phyloP scores from a whole-genome alignment of 2,888 invertebrate genomes.

The Diploptera punctata region DNA sequence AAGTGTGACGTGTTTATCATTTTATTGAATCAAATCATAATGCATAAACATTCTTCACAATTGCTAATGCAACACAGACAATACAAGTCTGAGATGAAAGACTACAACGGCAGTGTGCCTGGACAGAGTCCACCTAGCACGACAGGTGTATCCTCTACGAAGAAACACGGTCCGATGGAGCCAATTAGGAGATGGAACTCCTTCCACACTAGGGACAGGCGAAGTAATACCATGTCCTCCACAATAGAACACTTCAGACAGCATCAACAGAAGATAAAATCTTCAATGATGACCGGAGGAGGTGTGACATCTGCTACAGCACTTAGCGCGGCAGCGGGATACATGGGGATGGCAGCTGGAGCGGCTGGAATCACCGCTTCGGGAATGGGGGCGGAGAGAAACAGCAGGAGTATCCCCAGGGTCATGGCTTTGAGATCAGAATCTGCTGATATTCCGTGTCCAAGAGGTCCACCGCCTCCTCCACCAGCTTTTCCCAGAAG shows the following conservation, averaged over 20 bases:
- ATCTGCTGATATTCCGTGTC: conserved; percentile 45
- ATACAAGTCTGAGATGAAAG: not conserved
- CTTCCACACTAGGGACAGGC: conserved; percentile 51
- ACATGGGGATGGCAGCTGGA: not conserved
- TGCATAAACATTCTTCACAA: conserved; percentile 56
- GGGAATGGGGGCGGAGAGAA: not conserved
- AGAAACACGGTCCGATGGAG: conserved; percentile 45
- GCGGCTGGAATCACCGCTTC: not conserved
- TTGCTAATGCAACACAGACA: conserved; percentile 42
- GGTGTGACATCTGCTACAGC: conserved; percentile 12
- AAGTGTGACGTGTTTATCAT: too few relatives aligned
- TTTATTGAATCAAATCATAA: too few relatives aligned
- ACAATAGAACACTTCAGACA: conserved; percentile 31
- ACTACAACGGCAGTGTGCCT: not conserved
- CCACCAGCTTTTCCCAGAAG: conserved; percentile 45
- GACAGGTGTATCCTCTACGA: not conserved
- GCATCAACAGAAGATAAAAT: conserved; percentile 17
- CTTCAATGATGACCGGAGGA: not conserved
- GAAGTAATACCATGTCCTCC: conserved; percentile 27
- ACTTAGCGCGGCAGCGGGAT: conserved; percentile 13
- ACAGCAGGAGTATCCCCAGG: conserved; percentile 27
- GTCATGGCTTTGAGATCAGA: conserved; percentile 44
- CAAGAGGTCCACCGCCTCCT: conserved; percentile 48
- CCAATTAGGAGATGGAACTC: conserved; percentile 60
- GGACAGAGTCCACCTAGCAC: too few relatives aligned